Evolutionary conservation across 92 coral and sea anemone species (phyloP).

Genomic region (Meandrina meandrites): DNA sequence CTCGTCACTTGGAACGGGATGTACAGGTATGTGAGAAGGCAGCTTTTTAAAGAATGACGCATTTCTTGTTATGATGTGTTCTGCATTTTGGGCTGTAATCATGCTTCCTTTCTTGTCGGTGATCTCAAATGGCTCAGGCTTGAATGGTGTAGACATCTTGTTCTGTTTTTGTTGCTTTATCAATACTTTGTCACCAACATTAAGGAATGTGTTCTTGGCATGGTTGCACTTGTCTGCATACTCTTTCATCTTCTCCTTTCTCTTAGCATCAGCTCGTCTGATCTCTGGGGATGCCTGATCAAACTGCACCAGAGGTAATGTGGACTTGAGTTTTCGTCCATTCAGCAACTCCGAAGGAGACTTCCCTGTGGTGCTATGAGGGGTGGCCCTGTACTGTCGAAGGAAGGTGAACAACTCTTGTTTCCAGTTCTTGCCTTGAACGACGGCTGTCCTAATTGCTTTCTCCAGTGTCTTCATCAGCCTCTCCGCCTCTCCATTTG

Average conservation of each 20-base stretch:
- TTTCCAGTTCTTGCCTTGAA: slow-evolving; percentile 49
- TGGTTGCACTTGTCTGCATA: slow-evolving; percentile 40
- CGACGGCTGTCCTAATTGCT: slow-evolving; percentile 43
- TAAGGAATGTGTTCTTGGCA: slow-evolving; percentile 26
- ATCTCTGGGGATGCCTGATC: slow-evolving; percentile 2
- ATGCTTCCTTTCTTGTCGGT: slow-evolving; percentile 29
- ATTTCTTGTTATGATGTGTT: slow-evolving; percentile 24
- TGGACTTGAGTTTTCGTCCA: slow-evolving; percentile 42
- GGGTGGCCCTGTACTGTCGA: slow-evolving; percentile 55
- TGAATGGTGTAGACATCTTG: slow-evolving; percentile 41
- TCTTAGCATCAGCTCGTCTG: slow-evolving; percentile 20
- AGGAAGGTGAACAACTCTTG: slow-evolving; percentile 53
- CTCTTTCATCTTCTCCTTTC: slow-evolving; percentile 40
- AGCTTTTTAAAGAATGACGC: slow-evolving; percentile 31
- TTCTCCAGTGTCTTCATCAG: slow-evolving; percentile 43
- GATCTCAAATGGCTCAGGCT: slow-evolving; percentile 20
- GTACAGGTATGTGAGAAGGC: slow-evolving; percentile 20
- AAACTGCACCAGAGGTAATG: slow-evolving; percentile 17
- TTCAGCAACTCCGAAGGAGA: slow-evolving; percentile 41
- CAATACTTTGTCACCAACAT: slow-evolving; percentile 54
- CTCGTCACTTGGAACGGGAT: slow-evolving; percentile 20
- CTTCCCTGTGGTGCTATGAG: slow-evolving; percentile 45
- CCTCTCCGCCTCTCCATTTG: slow-evolving; percentile 58
- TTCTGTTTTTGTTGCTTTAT: slow-evolving; percentile 39
- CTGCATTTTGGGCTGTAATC: slow-evolving; percentile 33